Conservation (phyloP, 1,140 invertebrate species). For the Drosophila trapezifrons region DNA sequence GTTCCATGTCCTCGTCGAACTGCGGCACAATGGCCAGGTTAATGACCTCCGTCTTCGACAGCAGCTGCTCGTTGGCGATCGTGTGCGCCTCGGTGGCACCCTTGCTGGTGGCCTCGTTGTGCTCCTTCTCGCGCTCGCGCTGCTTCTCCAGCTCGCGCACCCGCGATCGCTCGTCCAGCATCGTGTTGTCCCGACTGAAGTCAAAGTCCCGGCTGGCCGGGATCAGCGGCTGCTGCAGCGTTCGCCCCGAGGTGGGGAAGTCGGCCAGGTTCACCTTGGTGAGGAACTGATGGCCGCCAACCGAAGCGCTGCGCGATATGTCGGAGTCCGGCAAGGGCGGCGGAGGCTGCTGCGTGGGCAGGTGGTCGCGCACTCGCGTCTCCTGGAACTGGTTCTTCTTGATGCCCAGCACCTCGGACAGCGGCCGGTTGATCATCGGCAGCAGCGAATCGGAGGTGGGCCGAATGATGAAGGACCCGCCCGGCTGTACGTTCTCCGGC, state of each 20-base stretch:
- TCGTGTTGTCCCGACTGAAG: slow-evolving; percentile 79
- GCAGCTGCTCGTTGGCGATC: slow-evolving; percentile 80
- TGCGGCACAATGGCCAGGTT: slow-evolving; percentile 83
- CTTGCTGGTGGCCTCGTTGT: slow-evolving; percentile 68
- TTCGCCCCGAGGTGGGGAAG: slow-evolving; percentile 67
- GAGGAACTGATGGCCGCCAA: slow-evolving; percentile 61
- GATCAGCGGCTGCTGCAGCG: slow-evolving; percentile 37
- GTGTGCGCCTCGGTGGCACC: slow-evolving; percentile 64
- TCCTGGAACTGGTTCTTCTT: slow-evolving; percentile 84
- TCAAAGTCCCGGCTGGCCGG: slow-evolving; percentile 73
- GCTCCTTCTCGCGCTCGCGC: slow-evolving; percentile 54
- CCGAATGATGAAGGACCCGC: slow-evolving; percentile 75
- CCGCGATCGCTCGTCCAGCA: slow-evolving; percentile 76
- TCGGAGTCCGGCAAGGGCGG: slow-evolving; percentile 45
- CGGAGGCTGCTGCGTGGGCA: slow-evolving; percentile 59
- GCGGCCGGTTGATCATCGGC: slow-evolving; percentile 83
- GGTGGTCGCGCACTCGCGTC: slow-evolving; percentile 71
- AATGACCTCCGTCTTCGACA: slow-evolving; percentile 83
- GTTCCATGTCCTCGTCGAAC: slow-evolving; percentile 80
- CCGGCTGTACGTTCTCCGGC: slow-evolving; percentile 52
- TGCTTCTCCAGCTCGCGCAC: slow-evolving; percentile 68
- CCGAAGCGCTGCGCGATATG: slow-evolving; percentile 12
- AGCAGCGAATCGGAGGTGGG: slow-evolving; percentile 75
- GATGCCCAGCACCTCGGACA: slow-evolving; percentile 83
- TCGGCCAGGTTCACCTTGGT: slow-evolving; percentile 82